These are phyloP conservation scores for Gasteruption jaculator DNA, from an alignment of 2,888 invertebrate species.

Conservation along the genomic window DNA sequence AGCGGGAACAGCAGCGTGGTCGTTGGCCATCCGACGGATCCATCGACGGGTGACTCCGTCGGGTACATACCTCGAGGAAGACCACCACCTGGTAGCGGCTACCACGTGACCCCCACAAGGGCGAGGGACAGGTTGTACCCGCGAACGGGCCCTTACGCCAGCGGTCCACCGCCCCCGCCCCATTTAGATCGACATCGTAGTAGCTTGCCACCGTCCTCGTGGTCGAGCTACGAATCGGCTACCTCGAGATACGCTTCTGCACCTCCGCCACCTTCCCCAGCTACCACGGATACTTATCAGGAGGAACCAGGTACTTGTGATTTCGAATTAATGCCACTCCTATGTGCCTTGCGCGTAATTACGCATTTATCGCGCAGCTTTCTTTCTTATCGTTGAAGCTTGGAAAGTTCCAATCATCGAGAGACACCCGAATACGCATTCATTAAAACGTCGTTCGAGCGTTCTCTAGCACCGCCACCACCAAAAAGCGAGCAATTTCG, in stretches of 20 bases:
- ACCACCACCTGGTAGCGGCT: slow-evolving; percentile 41
- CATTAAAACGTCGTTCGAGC: no score
- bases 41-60: slow-evolving; percentile 43
- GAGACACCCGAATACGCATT: no score
- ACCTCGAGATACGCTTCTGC: slow-evolving; percentile 43
- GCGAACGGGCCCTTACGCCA: slow-evolving; percentile 45
- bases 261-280: slow-evolving; percentile 45
- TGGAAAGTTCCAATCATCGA: no score
- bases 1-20: slow-evolving; percentile 37
- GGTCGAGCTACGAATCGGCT: slow-evolving; percentile 44
- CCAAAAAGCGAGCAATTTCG: no score
- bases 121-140: slow-evolving; percentile 49
- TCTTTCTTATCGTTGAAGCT: no score
- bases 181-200: slow-evolving; percentile 46
- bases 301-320: slow-evolving; percentile 39
- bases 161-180: slow-evolving; percentile 49
- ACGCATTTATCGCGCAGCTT: no score
- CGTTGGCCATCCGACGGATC: slow-evolving; percentile 39
- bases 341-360: no score
- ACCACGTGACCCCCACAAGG: slow-evolving; percentile 49
- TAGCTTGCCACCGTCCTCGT: slow-evolving; percentile 42
- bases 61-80: slow-evolving; percentile 44
- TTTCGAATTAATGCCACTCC: no score
- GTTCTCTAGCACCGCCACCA: no score
- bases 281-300: slow-evolving; percentile 41